Evolutionary conservation across 2,113 vertebrate genomes (phyloP).

Genomic region (Thryonomys swinderianus): DNA sequence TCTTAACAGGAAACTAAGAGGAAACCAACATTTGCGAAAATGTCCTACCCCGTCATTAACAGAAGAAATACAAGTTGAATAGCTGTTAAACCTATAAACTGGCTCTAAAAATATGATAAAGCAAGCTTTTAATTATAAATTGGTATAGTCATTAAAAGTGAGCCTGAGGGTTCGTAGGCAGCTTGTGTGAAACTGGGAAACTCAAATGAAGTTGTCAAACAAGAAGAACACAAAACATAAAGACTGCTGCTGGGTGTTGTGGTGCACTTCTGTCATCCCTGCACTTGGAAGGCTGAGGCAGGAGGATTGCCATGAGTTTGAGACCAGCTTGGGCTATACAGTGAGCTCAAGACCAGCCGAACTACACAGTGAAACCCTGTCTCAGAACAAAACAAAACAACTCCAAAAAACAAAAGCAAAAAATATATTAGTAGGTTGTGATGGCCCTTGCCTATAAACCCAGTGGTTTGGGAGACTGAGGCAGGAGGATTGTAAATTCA

Average conservation of each 20-base stretch:
- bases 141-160: background rate
- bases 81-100: background rate
- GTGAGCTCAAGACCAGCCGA: background rate
- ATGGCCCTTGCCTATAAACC: no score
- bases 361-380: background rate
- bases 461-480: no score
- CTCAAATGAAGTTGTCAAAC: background rate
- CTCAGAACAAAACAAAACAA: background rate
- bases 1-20: constrained; percentile 33
- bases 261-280: background rate
- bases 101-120: background rate
- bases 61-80: background rate
- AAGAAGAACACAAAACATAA: background rate
- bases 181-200: background rate
- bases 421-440: background rate
- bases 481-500: background rate
- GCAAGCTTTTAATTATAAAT: background rate
- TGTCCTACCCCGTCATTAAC: background rate
- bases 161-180: background rate
- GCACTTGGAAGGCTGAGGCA: background rate
- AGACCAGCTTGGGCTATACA: background rate
- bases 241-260: no score
- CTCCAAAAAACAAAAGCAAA: background rate
- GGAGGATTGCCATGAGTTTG: background rate
- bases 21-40: constrained; percentile 29